phyloP scores from a whole-genome alignment of 92 coral and sea anemone species.

The Virgularia gustaviana region DNA sequence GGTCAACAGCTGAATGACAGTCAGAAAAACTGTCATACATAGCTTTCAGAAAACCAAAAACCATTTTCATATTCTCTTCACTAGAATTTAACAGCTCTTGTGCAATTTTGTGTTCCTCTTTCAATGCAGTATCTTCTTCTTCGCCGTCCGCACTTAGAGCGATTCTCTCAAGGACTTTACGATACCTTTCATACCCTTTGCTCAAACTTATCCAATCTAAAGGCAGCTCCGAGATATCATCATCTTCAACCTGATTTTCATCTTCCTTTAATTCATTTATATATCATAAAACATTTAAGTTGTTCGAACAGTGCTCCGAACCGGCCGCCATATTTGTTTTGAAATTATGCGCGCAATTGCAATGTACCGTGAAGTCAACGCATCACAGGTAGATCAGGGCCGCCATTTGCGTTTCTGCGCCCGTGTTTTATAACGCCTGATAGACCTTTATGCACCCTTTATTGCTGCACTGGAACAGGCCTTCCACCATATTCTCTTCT shows the following conservation, averaged over 20 bases:
- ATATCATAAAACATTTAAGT: neutral
- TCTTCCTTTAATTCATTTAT: conserved; percentile 1
- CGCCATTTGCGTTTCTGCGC: conserved; percentile 20
- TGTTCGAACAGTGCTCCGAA: no score
- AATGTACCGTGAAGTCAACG: conserved; percentile 18
- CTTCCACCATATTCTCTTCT: no score
- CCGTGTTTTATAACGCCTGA: conserved; percentile 38
- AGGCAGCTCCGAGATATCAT: neutral
- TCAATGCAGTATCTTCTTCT: neutral
- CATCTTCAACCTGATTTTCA: neutral
- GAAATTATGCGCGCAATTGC: neutral
- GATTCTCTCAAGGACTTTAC: conserved; percentile 10
- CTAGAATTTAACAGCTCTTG: neutral
- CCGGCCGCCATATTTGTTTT: neutral
- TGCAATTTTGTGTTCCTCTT: conserved; percentile 2
- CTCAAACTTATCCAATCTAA: neutral
- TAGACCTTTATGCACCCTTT: no score
- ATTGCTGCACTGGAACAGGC: no score
- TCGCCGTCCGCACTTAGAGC: no score
- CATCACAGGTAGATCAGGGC: conserved; percentile 43
- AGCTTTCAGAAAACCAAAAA: neutral
- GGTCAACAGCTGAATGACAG: neutral
- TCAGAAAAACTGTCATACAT: neutral
- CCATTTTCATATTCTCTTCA: neutral
- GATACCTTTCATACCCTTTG: neutral